These are phyloP conservation scores for Aphidius gifuensis DNA, from an alignment of 1,140 invertebrate species.

Conservation along the genomic window DNA sequence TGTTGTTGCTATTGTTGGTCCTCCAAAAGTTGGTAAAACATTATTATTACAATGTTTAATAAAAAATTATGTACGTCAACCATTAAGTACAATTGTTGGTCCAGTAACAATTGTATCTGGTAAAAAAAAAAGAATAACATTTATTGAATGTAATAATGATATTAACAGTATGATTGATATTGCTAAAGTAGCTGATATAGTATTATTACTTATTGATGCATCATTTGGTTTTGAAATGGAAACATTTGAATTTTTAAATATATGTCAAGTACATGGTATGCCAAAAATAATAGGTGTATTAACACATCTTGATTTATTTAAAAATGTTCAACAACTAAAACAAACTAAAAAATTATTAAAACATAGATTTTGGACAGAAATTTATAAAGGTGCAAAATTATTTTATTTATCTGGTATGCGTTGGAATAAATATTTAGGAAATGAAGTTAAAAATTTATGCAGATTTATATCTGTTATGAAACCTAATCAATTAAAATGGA, in stretches of 20 bases:
- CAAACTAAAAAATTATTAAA: conserved; percentile 94
- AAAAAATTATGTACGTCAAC: conserved; percentile 87
- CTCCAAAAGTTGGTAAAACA: conserved; percentile 96
- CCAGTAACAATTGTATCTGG: conserved; percentile 89
- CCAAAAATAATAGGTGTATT: conserved; percentile 96
- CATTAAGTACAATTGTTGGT: conserved; percentile 84
- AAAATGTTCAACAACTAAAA: conserved; percentile 82
- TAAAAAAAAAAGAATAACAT: conserved; percentile 89
- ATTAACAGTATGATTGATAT: conserved; percentile 99
- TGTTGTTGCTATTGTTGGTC: conserved; percentile 92
- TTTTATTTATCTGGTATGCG: conserved; percentile 91
- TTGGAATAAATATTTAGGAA: conserved; percentile 75
- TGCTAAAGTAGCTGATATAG: conserved; percentile 97
- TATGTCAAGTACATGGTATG: conserved; percentile 98
- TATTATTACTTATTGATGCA: conserved; percentile 90
- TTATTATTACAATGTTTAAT: conserved; percentile 90
- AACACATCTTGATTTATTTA: conserved; percentile 94
- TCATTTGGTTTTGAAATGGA: conserved; percentile 99
- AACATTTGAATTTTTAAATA: conserved; percentile 98
- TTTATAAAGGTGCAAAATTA: conserved; percentile 94
- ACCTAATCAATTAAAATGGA: conserved; percentile 87
- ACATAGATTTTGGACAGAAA: conserved; percentile 98
- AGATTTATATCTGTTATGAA: conserved; percentile 98
- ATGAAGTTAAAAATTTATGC: conserved; percentile 94
- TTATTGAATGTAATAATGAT: conserved; percentile 99